These are phyloP conservation scores for Watsonalla binaria DNA, from an alignment of 2,888 invertebrate species.

Conservation along the genomic window DNA sequence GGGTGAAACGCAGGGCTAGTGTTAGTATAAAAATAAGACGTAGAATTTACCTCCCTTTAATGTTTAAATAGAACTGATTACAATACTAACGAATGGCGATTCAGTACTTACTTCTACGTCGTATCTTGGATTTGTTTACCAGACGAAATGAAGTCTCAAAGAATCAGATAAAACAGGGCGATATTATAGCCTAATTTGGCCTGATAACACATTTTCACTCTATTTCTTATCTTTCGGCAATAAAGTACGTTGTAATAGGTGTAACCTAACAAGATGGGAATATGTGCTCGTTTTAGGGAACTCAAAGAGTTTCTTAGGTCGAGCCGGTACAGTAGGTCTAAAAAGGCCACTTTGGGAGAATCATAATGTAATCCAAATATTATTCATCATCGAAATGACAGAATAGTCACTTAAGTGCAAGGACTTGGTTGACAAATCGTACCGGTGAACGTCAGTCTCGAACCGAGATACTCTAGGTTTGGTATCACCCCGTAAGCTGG, in stretches of 20 bases:
- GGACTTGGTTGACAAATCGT: no score
- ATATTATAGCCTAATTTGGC: neutral
- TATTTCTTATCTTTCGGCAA: neutral
- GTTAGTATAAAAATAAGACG: conserved; percentile 10
- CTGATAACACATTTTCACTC: neutral
- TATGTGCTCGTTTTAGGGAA: neutral
- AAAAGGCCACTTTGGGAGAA: no score
- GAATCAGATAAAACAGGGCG: neutral
- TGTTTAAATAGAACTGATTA: conserved; percentile 22
- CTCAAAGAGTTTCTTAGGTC: no score
- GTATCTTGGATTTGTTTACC: conserved; percentile 11
- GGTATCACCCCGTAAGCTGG: no score
- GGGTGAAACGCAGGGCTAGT: no score
- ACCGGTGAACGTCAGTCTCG: no score
- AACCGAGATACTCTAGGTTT: no score
- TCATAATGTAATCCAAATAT: no score
- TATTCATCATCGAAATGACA: no score
- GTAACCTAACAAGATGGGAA: neutral
- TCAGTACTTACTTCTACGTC: conserved; percentile 10
- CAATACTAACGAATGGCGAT: conserved; percentile 20
- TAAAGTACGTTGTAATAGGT: neutral
- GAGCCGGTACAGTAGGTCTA: no score
- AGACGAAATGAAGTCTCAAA: conserved; percentile 2
- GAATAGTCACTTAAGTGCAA: no score
- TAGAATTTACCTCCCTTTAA: conserved; percentile 13